Evolutionary conservation across 2,797 vertebrate species (phyloP), one percentile per base, ranked within the genome.

Genomic region (Leptatherina wallacei): DNA sequence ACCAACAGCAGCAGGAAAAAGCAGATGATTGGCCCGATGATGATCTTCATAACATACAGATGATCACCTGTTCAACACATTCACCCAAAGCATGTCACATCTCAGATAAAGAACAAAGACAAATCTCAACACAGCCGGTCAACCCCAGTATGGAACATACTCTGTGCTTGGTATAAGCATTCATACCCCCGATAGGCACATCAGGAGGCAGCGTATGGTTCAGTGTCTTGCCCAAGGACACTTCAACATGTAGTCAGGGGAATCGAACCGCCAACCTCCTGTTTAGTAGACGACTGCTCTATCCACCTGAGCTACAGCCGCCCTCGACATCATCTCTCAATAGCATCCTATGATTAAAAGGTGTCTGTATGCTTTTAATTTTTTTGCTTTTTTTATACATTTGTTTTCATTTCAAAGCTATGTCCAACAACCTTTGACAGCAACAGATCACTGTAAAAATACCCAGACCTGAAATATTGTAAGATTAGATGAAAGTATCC

Each of bases 11-110:
- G 92, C 77, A 97, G 91, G 71, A 96, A 76, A 18, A 95, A 86
- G 81, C 96, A 96, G 89, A 99, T 95, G 82, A 97, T 81, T 0
- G 97, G 97, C 1, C 96, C 96, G 0, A 98, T 96, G 71, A 97
- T 85, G 42, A 98, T 96, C 87, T 96, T 97, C 36, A 97, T 83
- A n/a, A 98, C 88, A 68, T 93, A 95, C 32, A 95, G 91, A 13
- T 90, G 91, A 70, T 94, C 85, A 32, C 85, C 93, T 95, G 85
- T 61, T 64, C 24, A 77, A 90, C 36, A 61, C 51, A 83, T 56
- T 13, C 52, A 0, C 8, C 14, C 61, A 13, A 20, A 67, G 38
- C 36, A 61, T 71, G 73, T 78, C 67, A 77, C 61, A 22, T 52
- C 73, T 77, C 29, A 78, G 70, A 49, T 52, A 32, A 65, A 79